Conservation (phyloP, 2,797 vertebrate species). For the Glossophaga mutica region DNA sequence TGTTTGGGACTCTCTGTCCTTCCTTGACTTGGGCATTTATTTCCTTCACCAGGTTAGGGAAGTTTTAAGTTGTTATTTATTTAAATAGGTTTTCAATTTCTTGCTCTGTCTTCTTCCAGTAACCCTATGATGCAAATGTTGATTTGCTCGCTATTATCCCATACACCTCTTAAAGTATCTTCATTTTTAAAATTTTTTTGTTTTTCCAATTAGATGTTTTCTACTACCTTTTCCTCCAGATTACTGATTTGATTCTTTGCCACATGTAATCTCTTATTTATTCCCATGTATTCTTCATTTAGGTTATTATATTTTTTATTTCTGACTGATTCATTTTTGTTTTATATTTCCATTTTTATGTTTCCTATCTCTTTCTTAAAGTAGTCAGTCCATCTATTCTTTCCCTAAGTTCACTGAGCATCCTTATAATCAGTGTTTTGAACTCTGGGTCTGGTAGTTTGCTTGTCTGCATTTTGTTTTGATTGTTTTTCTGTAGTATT, state of each 20-base stretch:
- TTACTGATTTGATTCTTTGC: not conserved
- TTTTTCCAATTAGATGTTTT: too few relatives aligned
- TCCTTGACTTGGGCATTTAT: too few relatives aligned
- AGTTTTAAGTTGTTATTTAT: too few relatives aligned
- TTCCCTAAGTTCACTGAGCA: not conserved
- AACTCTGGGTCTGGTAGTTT: not conserved
- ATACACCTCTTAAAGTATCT: too few relatives aligned
- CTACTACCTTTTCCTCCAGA: too few relatives aligned
- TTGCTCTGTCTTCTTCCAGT: too few relatives aligned
- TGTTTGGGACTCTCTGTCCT: not conserved
- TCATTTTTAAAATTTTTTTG: too few relatives aligned
- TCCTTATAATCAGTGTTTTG: not conserved
- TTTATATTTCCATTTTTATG: not conserved
- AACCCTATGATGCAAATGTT: too few relatives aligned
- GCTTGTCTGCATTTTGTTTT: not conserved
- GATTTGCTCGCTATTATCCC: too few relatives aligned
- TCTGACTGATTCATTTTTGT: not conserved
- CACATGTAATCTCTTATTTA: not conserved
- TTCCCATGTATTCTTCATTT: not conserved
- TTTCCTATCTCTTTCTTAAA: not conserved
- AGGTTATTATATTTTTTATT: not conserved
- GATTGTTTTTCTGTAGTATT: not conserved
- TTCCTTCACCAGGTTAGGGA: too few relatives aligned
- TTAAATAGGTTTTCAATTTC: too few relatives aligned
- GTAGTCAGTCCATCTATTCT: not conserved